Evolutionary conservation across 2,888 invertebrate species (phyloP).

Genomic region (Carpatolechia fugitivella): DNA sequence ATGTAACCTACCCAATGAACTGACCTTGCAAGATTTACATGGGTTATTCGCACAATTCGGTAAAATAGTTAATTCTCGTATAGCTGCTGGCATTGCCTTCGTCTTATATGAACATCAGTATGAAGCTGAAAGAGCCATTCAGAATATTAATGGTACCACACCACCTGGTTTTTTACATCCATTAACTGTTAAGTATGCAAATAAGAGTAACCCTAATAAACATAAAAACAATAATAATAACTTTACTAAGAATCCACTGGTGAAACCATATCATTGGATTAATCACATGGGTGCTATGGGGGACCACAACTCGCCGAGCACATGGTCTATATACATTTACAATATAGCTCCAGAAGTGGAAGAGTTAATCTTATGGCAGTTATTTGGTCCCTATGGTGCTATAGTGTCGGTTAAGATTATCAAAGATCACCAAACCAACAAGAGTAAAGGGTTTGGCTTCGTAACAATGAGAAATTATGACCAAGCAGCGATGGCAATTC

Average conservation of each 20-base stretch:
- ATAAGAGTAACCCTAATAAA: constrained; percentile 77
- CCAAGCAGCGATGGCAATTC: constrained; percentile 78
- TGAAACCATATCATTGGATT: constrained; percentile 75
- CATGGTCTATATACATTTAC: constrained; percentile 78
- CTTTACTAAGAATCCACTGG: constrained; percentile 66
- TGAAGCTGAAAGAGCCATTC: constrained; percentile 74
- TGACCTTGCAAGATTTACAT: constrained; percentile 78
- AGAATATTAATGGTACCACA: constrained; percentile 69
- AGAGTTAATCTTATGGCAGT: constrained; percentile 74
- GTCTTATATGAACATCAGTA: constrained; percentile 75
- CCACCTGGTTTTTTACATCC: constrained; percentile 77
- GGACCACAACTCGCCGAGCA: constrained; percentile 72
- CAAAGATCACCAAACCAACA: constrained; percentile 76
- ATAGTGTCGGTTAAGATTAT: constrained; percentile 78
- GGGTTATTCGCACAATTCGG: constrained; percentile 78
- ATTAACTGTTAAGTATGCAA: constrained; percentile 78
- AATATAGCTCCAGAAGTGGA: constrained; percentile 76
- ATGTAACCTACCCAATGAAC: constrained; percentile 78
- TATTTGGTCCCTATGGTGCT: constrained; percentile 79
- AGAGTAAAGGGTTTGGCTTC: constrained; percentile 78
- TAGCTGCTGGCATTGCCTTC: constrained; percentile 77
- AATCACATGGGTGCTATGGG: constrained; percentile 73
- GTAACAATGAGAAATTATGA: constrained; percentile 78
- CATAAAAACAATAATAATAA: constrained; percentile 75
- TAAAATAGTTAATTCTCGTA: constrained; percentile 78